Evolutionary conservation across 1,140 invertebrate genomes (phyloP), one percentile per base, ranked within the genome.

Genomic region (Diorhabda carinulata): DNA sequence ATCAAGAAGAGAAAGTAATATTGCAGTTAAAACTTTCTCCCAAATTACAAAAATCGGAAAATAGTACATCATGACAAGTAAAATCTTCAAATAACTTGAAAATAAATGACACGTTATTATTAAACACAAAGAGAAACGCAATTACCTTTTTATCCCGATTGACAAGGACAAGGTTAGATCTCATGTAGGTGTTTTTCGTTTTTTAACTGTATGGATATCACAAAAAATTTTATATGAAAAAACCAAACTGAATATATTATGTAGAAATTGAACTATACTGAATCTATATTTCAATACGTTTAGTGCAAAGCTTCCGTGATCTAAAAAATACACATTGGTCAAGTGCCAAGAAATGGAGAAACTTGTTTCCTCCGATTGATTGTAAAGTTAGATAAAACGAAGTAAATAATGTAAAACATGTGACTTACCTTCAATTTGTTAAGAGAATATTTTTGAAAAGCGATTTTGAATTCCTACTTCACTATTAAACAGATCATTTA

Each of bases 121-220:
- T 62, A 62, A 43, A 52, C 61, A 62, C 61, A 62, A 62, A 62
- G 61, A 52, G 43, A 62, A 62, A 62, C 61, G 43, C 61, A 62
- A 43, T 43, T 43, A 43, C 43, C 9, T 62, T 62, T 44, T 62
- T 5, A 62, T 47, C 10, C 43, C n/a, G 42, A 4, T 41, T 62
- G 61, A 43, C 61, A 62, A 62, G 61, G 61, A 62, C 43, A 44
- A 62, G 61, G 61, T 62, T 62, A 62, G 59, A 41, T 41, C 25
- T 61, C 59, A 40, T 61, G 59, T 8, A 61, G 40, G n/a, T 61
- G 42, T 61, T 61, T 40, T 40, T 61, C 25, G 5, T 40, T 40
- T 60, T 61, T 61, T 61, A 25, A 25, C 25, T 61, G 4, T 61
- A 61, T 6, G 25, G 25, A 8, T 41, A 41, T 61, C 59, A 41